A percentile compares a stretch with the other conserved stretches of the same genome.
Conservation (phyloP, 2,113 vertebrate genomes). For the Forbesichthys agassizii region DNA sequence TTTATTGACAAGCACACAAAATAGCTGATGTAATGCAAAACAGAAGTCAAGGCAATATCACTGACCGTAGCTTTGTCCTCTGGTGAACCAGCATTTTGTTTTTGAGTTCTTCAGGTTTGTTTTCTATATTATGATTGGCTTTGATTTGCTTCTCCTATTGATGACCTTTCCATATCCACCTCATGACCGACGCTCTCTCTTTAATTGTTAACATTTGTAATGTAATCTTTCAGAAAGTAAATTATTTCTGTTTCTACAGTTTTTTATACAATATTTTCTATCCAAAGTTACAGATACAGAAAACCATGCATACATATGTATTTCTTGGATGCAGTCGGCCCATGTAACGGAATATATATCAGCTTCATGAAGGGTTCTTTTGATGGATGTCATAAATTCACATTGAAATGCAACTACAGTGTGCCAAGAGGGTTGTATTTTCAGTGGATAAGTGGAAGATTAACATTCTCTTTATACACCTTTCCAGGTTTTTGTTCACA, state of each 20-base stretch:
- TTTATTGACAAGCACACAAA: not conserved
- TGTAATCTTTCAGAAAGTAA: not conserved
- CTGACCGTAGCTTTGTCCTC: constrained; percentile 16
- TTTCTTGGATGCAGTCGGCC: not conserved
- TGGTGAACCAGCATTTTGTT: not conserved
- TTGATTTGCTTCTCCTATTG: not conserved
- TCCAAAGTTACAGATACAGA: no score
- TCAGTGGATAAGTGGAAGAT: constrained; percentile 15
- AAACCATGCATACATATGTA: no score
- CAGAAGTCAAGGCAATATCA: constrained; percentile 11
- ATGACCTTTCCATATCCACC: not conserved
- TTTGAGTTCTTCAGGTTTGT: constrained; percentile 1
- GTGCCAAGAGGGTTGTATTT: constrained; percentile 15
- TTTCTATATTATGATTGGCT: not conserved
- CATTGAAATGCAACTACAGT: constrained; percentile 1
- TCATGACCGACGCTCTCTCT: not conserved
- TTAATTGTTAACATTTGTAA: not conserved
- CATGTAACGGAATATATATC: constrained; percentile 9
- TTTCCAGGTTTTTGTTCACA: constrained; percentile 31
- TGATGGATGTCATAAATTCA: constrained; percentile 21
- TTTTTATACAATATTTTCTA: not conserved
- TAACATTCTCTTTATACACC: constrained; percentile 13
- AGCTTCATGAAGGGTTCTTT: constrained; percentile 19
- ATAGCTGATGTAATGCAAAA: constrained; percentile 33
- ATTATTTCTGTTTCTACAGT: not conserved